These are phyloP conservation scores for Tachina lurida DNA, from an alignment of 2,888 invertebrate species.

Conservation along the genomic window DNA sequence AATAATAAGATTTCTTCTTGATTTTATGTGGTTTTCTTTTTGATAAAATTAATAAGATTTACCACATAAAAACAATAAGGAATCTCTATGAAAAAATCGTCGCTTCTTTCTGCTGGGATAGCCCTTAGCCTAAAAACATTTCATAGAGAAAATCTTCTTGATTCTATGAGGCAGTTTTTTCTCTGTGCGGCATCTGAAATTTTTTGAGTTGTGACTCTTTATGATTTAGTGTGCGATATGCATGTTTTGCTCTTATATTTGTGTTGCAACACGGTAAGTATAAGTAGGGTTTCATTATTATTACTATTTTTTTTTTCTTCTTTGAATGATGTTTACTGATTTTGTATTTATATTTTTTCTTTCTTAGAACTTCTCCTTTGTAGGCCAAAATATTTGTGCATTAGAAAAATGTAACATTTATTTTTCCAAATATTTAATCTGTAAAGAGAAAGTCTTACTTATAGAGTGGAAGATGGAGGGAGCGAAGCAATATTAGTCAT, in stretches of 20 bases:
- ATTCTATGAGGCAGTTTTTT: too few species aligned
- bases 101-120: too few species aligned
- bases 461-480: neutral
- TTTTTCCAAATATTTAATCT: conserved; percentile 2
- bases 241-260: neutral
- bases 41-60: too few species aligned
- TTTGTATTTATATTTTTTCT: neutral
- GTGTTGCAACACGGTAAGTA: conserved; percentile 23
- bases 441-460: neutral
- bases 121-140: too few species aligned
- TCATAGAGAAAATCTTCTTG: too few species aligned
- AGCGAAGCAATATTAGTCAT: neutral
- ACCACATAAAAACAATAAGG: too few species aligned
- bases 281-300: conserved; percentile 35
- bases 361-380: neutral
- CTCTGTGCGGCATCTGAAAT: too few species aligned
- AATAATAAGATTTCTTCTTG: too few species aligned
- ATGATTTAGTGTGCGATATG: too few species aligned
- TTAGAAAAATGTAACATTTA: neutral
- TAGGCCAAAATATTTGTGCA: neutral
- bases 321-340: neutral
- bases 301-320: neutral
- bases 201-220: too few species aligned
- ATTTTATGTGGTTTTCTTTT: too few species aligned
- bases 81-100: too few species aligned